A percentile compares a stretch with the other conserved stretches of the same genome.
Evolutionary conservation across 2,113 vertebrate species (phyloP).

Genomic region (Anguilla rostrata): DNA sequence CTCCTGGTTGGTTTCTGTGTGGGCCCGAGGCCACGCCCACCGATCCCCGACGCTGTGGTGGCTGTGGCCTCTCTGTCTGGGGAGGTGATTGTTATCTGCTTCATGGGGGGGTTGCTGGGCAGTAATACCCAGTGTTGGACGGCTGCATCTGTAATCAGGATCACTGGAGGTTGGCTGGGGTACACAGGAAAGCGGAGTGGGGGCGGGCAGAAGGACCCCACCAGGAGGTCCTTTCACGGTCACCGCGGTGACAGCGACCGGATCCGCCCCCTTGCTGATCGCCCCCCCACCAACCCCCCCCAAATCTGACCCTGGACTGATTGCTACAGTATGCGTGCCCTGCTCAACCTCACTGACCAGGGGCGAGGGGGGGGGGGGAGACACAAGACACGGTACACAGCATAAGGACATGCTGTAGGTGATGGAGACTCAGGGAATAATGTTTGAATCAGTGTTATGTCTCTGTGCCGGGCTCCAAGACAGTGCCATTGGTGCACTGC

Average conservation of each 20-base stretch:
- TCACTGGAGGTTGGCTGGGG: not conserved
- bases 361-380: no score
- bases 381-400: no score
- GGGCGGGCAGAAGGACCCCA: conserved; percentile 11
- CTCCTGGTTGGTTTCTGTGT: not conserved
- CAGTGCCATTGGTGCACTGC: no score
- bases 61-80: conserved; percentile 6
- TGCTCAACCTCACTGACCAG: no score
- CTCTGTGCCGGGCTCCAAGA: no score
- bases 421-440: no score
- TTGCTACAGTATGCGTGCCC: conserved; percentile 30
- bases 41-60: not conserved
- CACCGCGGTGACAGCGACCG: conserved; percentile 14
- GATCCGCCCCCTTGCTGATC: not conserved
- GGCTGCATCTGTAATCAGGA: conserved; percentile 25
- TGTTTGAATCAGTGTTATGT: no score
- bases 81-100: conserved; percentile 30
- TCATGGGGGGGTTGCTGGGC: conserved; percentile 17
- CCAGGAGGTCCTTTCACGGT: conserved; percentile 12
- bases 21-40: not conserved
- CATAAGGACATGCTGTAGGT: no score
- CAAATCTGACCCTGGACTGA: conserved; percentile 26
- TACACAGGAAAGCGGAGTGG: not conserved
- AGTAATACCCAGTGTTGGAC: conserved; percentile 20
- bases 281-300: not conserved